Evolutionary conservation across 2,113 vertebrate species (phyloP).

Genomic region (Cyphomyrus plagiostoma): DNA sequence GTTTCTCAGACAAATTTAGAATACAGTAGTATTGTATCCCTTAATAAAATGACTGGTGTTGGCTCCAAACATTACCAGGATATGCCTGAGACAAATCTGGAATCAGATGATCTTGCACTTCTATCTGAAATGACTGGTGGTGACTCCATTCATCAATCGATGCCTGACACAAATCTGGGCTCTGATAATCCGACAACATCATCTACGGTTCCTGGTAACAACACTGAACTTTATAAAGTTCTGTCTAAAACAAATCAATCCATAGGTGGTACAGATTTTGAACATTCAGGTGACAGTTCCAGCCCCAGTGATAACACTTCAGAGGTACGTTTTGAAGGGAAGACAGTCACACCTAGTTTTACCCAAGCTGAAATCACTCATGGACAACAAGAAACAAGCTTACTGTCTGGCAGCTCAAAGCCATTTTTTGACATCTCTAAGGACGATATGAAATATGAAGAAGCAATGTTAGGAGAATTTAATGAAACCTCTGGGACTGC

Average conservation of each 20-base stretch:
- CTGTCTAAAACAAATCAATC: not conserved
- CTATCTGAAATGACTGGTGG: not conserved
- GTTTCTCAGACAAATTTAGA: slow-evolving; percentile 35
- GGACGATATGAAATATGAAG: slow-evolving; percentile 20
- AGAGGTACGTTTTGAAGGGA: slow-evolving; percentile 1
- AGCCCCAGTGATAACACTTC: slow-evolving; percentile 11
- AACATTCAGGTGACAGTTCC: slow-evolving; percentile 24
- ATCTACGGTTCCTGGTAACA: not conserved
- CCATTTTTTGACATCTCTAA: not conserved
- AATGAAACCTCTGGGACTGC: slow-evolving; percentile 1
- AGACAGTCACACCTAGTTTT: slow-evolving; percentile 24
- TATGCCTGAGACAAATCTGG: slow-evolving; percentile 34
- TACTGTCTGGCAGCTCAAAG: not conserved
- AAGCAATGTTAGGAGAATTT: not conserved
- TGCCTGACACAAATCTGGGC: slow-evolving; percentile 27
- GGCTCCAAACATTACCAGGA: slow-evolving; percentile 28
- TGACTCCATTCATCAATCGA: slow-evolving; percentile 27
- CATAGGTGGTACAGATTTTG: not conserved
- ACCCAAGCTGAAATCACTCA: slow-evolving; percentile 26
- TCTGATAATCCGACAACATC: slow-evolving; percentile 21
- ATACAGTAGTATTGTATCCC: slow-evolving; percentile 22
- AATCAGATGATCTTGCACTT: slow-evolving; percentile 27
- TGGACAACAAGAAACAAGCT: not conserved
- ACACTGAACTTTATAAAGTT: slow-evolving; percentile 8
- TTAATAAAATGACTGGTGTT: not conserved